Evolutionary conservation across 2,888 invertebrate species (phyloP).

Genomic region (Caenorhabditis wallacei): DNA sequence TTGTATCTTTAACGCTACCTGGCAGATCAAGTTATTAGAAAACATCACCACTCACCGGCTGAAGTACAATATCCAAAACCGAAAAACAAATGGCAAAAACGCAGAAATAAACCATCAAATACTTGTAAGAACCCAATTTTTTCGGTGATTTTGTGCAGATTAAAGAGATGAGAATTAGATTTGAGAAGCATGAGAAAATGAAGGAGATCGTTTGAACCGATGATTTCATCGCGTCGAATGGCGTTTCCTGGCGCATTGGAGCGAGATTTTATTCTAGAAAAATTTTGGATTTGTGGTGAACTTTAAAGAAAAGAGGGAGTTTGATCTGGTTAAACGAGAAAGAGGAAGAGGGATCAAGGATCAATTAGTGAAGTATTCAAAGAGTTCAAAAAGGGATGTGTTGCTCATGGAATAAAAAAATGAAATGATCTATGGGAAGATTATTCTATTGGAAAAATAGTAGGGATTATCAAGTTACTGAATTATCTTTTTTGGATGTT

Average conservation of each 20-base stretch:
- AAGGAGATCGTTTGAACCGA: conserved; percentile 17
- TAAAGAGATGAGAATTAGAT: conserved; percentile 21
- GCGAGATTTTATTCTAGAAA: neutral
- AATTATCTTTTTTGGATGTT: no score
- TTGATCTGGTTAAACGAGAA: no score
- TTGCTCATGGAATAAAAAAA: no score
- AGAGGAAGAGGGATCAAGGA: no score
- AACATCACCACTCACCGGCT: conserved; percentile 26
- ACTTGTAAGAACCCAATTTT: conserved; percentile 40
- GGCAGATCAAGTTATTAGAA: no score
- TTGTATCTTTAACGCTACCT: no score
- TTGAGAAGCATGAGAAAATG: conserved; percentile 14
- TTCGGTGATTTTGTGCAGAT: conserved; percentile 42
- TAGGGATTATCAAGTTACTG: no score
- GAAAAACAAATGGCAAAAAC: conserved; percentile 25
- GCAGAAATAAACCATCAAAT: conserved; percentile 32
- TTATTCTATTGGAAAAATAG: no score
- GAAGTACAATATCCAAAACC: conserved; percentile 24
- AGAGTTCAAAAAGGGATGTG: no score
- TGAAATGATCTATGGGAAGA: no score
- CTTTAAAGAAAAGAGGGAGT: neutral
- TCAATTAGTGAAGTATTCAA: no score
- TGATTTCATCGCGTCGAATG: conserved; percentile 37
- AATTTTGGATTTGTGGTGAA: neutral
- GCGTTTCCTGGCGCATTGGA: conserved; percentile 1